Percentiles rank a stretch among this genome's conserved stretches.
Conservation (phyloP, 2,888 invertebrate species). For the Epinotia ramella region DNA sequence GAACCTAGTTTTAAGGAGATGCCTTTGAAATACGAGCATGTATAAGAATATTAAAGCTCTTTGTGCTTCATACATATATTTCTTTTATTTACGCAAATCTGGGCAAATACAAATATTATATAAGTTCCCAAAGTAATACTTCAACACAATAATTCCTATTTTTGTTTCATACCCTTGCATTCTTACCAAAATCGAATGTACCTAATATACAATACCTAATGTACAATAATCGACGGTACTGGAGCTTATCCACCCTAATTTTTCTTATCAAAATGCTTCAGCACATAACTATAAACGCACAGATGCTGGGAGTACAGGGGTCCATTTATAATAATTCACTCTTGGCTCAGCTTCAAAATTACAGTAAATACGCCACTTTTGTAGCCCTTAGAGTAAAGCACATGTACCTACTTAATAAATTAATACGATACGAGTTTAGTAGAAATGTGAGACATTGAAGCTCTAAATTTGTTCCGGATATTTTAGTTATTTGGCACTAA, state of each 20-base stretch:
- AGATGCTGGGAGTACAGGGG: not conserved
- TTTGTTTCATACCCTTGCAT: too few relatives aligned
- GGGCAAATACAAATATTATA: too few relatives aligned
- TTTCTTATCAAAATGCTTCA: too few relatives aligned
- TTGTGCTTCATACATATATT: too few relatives aligned
- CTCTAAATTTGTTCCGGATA: not conserved
- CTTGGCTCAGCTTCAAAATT: not conserved
- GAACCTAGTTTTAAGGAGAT: not conserved
- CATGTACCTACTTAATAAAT: not conserved
- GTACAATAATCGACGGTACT: too few relatives aligned
- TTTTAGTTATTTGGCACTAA: not conserved
- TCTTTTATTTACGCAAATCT: too few relatives aligned
- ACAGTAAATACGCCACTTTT: not conserved
- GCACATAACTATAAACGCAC: not conserved
- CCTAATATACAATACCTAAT: too few relatives aligned
- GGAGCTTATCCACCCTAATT: too few relatives aligned
- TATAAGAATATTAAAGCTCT: too few relatives aligned
- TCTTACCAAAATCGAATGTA: too few relatives aligned
- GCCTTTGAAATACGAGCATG: not conserved
- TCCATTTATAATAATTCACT: not conserved
- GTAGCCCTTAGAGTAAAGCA: too few relatives aligned
- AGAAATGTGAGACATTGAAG: not conserved
- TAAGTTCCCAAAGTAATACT: not conserved
- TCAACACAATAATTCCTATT: not conserved
- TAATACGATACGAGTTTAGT: not conserved